These are phyloP conservation scores for Ambastaia sidthimunki DNA, from an alignment of 2,797 vertebrate species.

Conservation along the genomic window DNA sequence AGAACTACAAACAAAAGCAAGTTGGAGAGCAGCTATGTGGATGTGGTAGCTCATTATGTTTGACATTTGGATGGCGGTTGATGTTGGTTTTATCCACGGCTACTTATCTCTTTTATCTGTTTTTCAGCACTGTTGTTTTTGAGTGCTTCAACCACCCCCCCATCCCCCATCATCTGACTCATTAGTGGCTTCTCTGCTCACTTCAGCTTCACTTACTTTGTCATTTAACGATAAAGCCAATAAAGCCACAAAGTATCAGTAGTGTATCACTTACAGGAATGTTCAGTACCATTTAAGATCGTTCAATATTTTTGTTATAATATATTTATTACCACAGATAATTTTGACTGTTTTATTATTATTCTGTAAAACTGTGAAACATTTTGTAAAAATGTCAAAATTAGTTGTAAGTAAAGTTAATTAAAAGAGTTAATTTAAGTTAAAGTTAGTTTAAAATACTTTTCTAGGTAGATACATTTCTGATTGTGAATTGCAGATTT, in stretches of 20 bases:
- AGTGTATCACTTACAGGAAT: conserved; percentile 8
- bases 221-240: conserved; percentile 24
- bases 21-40: neutral
- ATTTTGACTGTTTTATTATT: no score
- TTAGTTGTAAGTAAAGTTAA: no score
- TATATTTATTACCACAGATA: neutral
- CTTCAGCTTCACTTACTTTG: conserved; percentile 18
- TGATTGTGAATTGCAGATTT: no score
- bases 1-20: conserved; percentile 16
- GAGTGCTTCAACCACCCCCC: neutral
- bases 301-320: neutral
- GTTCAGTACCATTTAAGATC: neutral
- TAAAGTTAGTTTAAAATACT: no score
- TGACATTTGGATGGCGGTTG: neutral
- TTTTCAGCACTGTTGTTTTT: neutral
- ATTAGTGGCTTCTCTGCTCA: conserved; percentile 24
- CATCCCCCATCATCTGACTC: neutral
- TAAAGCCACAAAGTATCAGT: conserved; percentile 26
- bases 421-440: no score
- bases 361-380: no score
- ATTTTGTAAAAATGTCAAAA: no score
- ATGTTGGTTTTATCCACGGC: neutral
- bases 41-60: conserved; percentile 21
- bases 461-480: no score
- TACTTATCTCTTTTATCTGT: conserved; percentile 14